These are phyloP conservation scores for Syrphus vitripennis DNA, from an alignment of 2,888 invertebrate genomes.

Conservation along the genomic window DNA sequence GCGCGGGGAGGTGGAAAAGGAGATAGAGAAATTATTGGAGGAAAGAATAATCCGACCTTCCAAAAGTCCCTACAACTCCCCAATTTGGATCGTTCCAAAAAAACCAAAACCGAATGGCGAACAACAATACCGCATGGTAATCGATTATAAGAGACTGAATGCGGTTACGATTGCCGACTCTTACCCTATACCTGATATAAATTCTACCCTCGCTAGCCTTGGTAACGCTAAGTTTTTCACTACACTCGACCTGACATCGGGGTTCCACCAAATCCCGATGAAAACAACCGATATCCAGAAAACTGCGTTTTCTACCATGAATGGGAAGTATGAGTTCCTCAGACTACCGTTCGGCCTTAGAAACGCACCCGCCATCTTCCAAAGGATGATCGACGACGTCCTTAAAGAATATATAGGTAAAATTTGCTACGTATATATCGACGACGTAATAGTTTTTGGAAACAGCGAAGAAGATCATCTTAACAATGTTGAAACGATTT, in stretches of 20 bases:
- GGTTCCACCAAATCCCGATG: constrained; percentile 33
- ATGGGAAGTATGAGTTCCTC: no score
- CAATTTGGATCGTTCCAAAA: background rate
- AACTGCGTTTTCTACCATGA: constrained; percentile 43
- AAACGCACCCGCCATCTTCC: constrained; percentile 25
- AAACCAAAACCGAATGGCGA: constrained; percentile 20
- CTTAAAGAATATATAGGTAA: no score
- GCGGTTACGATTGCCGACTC: background rate
- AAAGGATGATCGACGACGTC: constrained; percentile 48
- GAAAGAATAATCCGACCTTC: constrained; percentile 21
- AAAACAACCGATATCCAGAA: constrained; percentile 25
- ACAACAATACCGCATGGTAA: constrained; percentile 26
- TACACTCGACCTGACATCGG: constrained; percentile 28
- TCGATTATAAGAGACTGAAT: constrained; percentile 7
- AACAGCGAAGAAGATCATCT: constrained; percentile 27
- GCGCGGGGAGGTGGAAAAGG: constrained; percentile 28
- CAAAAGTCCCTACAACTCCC: constrained; percentile 4
- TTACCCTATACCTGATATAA: constrained; percentile 22
- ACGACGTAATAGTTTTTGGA: constrained; percentile 67
- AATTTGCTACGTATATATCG: constrained; percentile 48
- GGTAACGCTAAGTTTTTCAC: constrained; percentile 21
- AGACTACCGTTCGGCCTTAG: no score
- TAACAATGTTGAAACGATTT: constrained; percentile 36
- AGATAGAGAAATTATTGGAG: constrained; percentile 1
- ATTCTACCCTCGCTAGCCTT: constrained; percentile 26